Conservation (phyloP, 2,113 vertebrate species). For the Gobio gobio region DNA sequence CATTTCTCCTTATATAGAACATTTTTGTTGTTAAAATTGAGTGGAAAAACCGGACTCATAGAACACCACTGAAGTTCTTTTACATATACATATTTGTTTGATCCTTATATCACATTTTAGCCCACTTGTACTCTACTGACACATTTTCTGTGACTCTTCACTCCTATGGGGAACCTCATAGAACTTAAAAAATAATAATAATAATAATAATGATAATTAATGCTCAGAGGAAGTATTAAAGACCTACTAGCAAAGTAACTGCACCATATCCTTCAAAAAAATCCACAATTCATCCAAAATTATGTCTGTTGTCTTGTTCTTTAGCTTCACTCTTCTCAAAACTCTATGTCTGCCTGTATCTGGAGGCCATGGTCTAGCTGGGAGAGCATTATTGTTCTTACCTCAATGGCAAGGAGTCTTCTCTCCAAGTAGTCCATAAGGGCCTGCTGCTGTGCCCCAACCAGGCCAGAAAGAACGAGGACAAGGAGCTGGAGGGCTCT, state of each 20-base stretch:
- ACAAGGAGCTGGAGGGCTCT: constrained; percentile 59
- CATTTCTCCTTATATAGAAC: too few species aligned
- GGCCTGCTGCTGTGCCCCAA: constrained; percentile 76
- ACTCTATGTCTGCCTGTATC: constrained; percentile 61
- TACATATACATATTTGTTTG: not conserved
- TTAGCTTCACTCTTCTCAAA: constrained; percentile 61
- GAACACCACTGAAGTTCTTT: too few species aligned
- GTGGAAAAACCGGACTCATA: too few species aligned
- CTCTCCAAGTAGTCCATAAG: constrained; percentile 82
- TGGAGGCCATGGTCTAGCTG: constrained; percentile 64
- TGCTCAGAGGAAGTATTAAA: not conserved
- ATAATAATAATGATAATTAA: too few species aligned
- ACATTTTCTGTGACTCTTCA: not conserved
- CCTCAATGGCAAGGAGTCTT: constrained; percentile 79
- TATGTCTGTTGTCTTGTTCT: constrained; percentile 40
- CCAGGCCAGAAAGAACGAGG: constrained; percentile 68
- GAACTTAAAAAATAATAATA: not conserved
- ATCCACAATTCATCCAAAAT: not conserved
- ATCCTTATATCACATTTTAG: not conserved
- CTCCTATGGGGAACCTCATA: not conserved
- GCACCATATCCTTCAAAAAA: not conserved
- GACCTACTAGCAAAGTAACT: not conserved
- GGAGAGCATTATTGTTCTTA: constrained; percentile 68
- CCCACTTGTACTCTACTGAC: not conserved
- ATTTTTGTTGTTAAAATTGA: too few species aligned